Percentiles rank a stretch among this genome's conserved stretches.
These are phyloP conservation scores for Dysidea cf. avara DNA, from an alignment of 37 sponge, comb jelly and placozoan species.

Conservation along the genomic window DNA sequence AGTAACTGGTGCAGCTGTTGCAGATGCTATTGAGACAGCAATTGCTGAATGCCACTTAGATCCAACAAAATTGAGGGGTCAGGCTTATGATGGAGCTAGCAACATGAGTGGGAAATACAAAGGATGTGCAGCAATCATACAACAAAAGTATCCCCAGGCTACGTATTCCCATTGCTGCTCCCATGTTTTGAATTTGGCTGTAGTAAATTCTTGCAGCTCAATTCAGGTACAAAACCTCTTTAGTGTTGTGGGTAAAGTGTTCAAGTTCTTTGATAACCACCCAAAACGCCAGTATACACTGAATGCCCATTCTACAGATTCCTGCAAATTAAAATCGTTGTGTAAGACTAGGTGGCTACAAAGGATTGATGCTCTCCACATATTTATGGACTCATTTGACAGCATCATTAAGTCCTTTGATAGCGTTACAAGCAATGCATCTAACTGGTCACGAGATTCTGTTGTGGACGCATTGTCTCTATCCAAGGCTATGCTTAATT, in stretches of 20 bases:
- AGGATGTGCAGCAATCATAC: constrained; percentile 29
- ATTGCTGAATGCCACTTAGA: constrained; percentile 27
- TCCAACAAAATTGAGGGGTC: constrained; percentile 5
- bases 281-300: no score
- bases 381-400: constrained; percentile 21
- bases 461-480: constrained; percentile 20
- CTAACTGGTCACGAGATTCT: constrained; percentile 25
- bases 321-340: constrained; percentile 19
- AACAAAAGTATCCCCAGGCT: constrained; percentile 32
- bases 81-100: no score
- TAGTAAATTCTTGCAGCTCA: constrained; percentile 24
- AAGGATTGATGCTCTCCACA: constrained; percentile 37
- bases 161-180: constrained; percentile 44
- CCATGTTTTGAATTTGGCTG: constrained; percentile 56
- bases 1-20: constrained; percentile 35
- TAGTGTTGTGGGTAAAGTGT: no score
- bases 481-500: constrained; percentile 10
- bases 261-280: no score
- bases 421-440: constrained; percentile 3
- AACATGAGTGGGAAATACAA: no score
- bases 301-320: no score
- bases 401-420: constrained; percentile 20
- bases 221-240: no score
- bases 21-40: constrained; percentile 20
- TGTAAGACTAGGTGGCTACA: constrained; percentile 50